phyloP scores from a whole-genome alignment of 2,797 vertebrate genomes.

The Muraenolepis orangiensis region DNA sequence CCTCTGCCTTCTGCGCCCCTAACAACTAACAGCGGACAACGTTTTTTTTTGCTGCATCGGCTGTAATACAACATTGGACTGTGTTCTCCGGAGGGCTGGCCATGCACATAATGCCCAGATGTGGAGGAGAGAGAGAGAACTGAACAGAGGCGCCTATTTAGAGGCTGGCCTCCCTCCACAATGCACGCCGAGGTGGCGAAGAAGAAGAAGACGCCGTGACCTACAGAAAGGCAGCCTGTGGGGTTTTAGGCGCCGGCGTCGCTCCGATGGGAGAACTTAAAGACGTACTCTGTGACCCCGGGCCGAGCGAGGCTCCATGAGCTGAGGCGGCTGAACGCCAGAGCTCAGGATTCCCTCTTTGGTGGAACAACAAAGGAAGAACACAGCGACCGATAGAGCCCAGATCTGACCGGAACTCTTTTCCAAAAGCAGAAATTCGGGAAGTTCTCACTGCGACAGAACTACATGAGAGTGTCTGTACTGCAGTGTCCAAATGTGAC shows the following conservation, averaged over 20 bases:
- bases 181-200: constrained; percentile 29
- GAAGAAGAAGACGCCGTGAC: constrained; percentile 10
- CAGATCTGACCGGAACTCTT: constrained; percentile 19
- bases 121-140: constrained; percentile 27
- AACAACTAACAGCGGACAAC: constrained; percentile 36
- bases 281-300: constrained; percentile 29
- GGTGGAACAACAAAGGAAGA: constrained; percentile 28
- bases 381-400: constrained; percentile 18
- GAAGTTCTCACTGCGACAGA: constrained; percentile 38
- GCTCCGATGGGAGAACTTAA: constrained; percentile 22
- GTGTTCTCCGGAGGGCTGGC: constrained; percentile 21
- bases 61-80: constrained; percentile 16
- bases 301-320: constrained; percentile 11
- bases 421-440: constrained; percentile 18
- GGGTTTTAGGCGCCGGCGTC: constrained; percentile 29
- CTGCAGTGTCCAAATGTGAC: constrained; percentile 22
- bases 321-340: background rate
- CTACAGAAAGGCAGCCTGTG: constrained; percentile 20
- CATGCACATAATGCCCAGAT: constrained; percentile 18
- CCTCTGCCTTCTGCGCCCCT: constrained; percentile 26
- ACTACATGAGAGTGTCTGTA: constrained; percentile 3
- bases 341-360: constrained; percentile 20
- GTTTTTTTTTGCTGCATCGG: constrained; percentile 23
- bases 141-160: constrained; percentile 34
- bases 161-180: constrained; percentile 28